Evolutionary conservation across 2,113 vertebrate genomes (phyloP).

Genomic region (Pangasianodon gigas): DNA sequence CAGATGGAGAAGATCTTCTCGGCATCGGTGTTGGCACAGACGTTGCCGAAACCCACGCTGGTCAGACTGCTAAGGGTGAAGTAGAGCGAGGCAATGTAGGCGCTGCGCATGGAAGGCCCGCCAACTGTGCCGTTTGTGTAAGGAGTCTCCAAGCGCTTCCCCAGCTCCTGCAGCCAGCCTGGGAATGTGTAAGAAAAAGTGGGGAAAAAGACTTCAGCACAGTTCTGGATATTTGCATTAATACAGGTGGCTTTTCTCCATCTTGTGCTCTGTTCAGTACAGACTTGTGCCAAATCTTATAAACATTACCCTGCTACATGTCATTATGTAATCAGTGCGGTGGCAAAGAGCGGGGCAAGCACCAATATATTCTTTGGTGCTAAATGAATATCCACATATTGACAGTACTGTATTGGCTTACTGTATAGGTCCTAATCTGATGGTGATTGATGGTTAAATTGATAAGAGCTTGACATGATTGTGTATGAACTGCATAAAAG

Average conservation of each 20-base stretch:
- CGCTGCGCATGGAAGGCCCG: slow-evolving; percentile 86
- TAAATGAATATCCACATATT: not conserved
- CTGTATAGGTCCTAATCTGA: not conserved
- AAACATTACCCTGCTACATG: not conserved
- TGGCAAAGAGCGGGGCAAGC: not conserved
- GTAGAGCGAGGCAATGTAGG: slow-evolving; percentile 95
- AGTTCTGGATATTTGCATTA: not conserved
- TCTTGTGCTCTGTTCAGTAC: not conserved
- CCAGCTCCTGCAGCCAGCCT: slow-evolving; percentile 95
- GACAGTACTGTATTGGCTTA: not conserved
- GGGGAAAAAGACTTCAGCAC: not conserved
- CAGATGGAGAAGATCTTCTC: slow-evolving; percentile 98
- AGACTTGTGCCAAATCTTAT: not conserved
- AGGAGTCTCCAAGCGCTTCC: slow-evolving; percentile 89
- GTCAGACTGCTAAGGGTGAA: slow-evolving; percentile 98
- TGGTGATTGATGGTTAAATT: not conserved
- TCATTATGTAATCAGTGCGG: not conserved
- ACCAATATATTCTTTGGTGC: not conserved
- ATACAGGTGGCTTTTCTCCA: not conserved
- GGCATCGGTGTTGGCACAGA: slow-evolving; percentile 91
- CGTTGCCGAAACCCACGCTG: slow-evolving; percentile 94
- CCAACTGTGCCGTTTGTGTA: slow-evolving; percentile 86
- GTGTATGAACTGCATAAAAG: not conserved
- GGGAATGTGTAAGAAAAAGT: slow-evolving; percentile 16
- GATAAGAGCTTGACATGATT: not conserved